These are phyloP conservation scores for Myzus persicae DNA, from an alignment of 1,140 invertebrate genomes.

Conservation along the genomic window DNA sequence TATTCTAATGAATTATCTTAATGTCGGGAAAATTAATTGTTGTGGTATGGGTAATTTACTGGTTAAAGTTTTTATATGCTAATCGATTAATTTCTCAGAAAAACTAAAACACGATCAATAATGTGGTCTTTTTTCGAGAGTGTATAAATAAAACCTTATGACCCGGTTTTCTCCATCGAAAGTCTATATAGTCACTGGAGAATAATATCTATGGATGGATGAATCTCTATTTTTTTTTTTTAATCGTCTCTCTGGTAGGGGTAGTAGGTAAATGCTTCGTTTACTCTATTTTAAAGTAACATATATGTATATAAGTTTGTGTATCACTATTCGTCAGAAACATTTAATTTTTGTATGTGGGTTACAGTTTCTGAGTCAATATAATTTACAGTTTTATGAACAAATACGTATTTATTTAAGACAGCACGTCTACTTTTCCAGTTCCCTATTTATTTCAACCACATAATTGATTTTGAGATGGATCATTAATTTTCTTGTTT, in stretches of 20 bases:
- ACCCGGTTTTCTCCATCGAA: background rate
- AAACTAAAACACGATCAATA: background rate
- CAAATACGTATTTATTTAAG: background rate
- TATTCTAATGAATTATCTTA: background rate
- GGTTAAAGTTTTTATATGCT: background rate
- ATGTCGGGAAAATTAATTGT: background rate
- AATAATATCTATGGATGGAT: background rate
- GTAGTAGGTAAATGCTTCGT: background rate
- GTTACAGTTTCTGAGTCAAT: background rate
- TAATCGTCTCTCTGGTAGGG: background rate
- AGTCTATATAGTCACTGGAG: background rate
- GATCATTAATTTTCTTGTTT: background rate
- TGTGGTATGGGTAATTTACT: background rate
- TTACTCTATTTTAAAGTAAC: background rate
- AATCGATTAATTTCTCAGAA: background rate
- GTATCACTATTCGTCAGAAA: background rate
- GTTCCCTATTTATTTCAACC: background rate
- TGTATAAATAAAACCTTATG: conserved; percentile 9
- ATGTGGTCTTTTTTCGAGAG: background rate
- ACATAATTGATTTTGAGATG: background rate
- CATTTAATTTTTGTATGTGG: background rate
- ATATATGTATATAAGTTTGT: background rate
- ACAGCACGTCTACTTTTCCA: background rate
- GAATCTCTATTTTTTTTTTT: background rate
- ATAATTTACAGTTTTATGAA: background rate